These are phyloP conservation scores for Agrenia bidenticulata DNA, from an alignment of 2,888 invertebrate genomes.

Conservation along the genomic window DNA sequence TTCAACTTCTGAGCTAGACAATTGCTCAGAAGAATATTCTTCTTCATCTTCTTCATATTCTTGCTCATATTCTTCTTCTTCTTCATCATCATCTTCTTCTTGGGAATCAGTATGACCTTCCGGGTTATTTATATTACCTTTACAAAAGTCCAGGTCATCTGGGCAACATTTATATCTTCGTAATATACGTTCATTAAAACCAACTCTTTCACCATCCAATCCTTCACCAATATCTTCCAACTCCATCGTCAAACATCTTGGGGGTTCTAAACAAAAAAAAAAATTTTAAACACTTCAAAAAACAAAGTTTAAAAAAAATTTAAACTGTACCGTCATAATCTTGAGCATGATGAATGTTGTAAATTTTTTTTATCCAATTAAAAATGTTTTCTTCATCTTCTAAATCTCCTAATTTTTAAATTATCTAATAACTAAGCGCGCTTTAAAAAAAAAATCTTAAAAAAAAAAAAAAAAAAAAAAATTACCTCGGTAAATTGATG, in stretches of 20 bases:
- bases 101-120: too few species aligned
- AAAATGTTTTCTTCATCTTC: conserved; percentile 78
- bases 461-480: conserved; percentile 37
- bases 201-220: conserved; percentile 61
- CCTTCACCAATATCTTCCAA: conserved; percentile 58
- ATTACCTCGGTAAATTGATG: conserved; percentile 94
- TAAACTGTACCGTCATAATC: too few species aligned
- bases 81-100: conserved; percentile 55
- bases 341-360: too few species aligned
- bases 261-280: too few species aligned
- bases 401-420: conserved; percentile 65
- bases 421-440: background rate
- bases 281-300: too few species aligned
- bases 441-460: too few species aligned
- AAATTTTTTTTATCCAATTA: conserved; percentile 78
- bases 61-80: conserved; percentile 61
- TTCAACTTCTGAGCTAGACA: conserved; percentile 30
- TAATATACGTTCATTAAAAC: conserved; percentile 55
- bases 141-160: conserved; percentile 39
- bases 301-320: too few species aligned
- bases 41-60: conserved; percentile 59
- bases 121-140: conserved; percentile 28
- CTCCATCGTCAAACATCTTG: conserved; percentile 34
- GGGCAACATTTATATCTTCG: conserved; percentile 44
- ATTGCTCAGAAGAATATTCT: conserved; percentile 55